A percentile compares a stretch with the other conserved stretches of the same genome.
phyloP scores from a whole-genome alignment of 2,888 invertebrate genomes.

The Apamea epomidion region DNA sequence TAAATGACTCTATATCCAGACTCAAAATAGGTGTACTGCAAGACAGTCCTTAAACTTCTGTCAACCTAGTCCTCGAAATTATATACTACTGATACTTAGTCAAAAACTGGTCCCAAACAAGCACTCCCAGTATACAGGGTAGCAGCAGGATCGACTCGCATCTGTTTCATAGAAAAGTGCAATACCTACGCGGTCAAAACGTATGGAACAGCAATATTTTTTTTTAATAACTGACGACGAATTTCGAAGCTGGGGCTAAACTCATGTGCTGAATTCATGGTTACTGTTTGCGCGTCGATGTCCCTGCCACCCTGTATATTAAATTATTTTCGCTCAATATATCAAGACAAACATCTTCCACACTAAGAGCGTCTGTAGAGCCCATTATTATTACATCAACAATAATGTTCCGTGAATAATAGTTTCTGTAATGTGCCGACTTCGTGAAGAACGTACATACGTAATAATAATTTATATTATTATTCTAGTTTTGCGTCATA shows the following conservation, averaged over 20 bases:
- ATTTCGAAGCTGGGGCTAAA: too few relatives aligned
- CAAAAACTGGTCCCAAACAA: conserved; percentile 21
- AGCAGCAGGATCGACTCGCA: too few relatives aligned
- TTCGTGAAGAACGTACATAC: conserved; percentile 45
- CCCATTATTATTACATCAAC: conserved; percentile 58
- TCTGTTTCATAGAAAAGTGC: too few relatives aligned
- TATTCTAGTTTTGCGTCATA: conserved; percentile 54
- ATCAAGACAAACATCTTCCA: conserved; percentile 49
- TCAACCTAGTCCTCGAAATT: not conserved
- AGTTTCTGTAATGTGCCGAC: conserved; percentile 55
- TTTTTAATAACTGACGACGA: too few relatives aligned
- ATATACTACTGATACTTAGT: conserved; percentile 20
- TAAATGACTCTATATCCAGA: too few relatives aligned
- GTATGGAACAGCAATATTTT: too few relatives aligned
- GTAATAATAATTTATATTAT: conserved; percentile 61
- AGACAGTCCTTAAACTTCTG: not conserved
- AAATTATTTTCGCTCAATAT: conserved; percentile 57
- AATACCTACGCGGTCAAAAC: too few relatives aligned
- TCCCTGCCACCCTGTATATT: too few relatives aligned
- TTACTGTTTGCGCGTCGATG: too few relatives aligned
- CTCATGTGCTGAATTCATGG: too few relatives aligned
- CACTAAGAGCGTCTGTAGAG: conserved; percentile 28
- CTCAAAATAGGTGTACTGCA: not conserved
- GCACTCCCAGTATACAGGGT: conserved; percentile 4
- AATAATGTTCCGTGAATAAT: conserved; percentile 63